Percentiles rank a stretch among this genome's conserved stretches.
These are phyloP conservation scores for Heterodera filipjevi DNA, from an alignment of 2,888 invertebrate genomes.

Conservation along the genomic window DNA sequence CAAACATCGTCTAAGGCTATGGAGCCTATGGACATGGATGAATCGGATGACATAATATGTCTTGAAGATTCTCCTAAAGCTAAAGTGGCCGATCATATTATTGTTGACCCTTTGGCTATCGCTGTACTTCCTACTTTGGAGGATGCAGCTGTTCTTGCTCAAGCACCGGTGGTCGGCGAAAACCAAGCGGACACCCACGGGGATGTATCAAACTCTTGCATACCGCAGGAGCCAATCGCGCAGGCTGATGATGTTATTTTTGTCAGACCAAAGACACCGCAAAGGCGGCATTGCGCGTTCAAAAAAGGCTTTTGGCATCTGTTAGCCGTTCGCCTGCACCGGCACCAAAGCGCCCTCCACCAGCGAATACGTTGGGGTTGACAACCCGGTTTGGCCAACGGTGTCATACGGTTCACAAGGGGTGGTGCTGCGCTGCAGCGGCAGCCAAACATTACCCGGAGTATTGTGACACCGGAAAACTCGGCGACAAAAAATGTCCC, in stretches of 20 bases:
- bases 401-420: background rate
- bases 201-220: background rate
- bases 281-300: background rate
- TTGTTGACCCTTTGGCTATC: too few relatives aligned
- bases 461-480: background rate
- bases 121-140: too few relatives aligned
- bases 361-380: background rate
- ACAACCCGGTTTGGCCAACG: background rate
- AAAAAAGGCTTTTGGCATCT: background rate
- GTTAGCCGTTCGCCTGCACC: too few relatives aligned
- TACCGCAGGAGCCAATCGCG: background rate
- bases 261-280: background rate
- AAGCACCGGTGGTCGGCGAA: background rate
- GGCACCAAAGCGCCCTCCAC: background rate
- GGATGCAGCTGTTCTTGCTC: too few relatives aligned
- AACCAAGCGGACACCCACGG: background rate
- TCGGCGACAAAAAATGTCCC: background rate
- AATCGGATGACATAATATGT: too few relatives aligned
- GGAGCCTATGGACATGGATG: too few relatives aligned
- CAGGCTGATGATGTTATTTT: background rate
- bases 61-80: too few relatives aligned
- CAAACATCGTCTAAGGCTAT: too few relatives aligned
- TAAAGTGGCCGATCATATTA: too few relatives aligned
- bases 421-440: conserved; percentile 1
- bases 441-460: conserved; percentile 1